phyloP scores from a whole-genome alignment of 2,113 vertebrate genomes.

The Podiceps cristatus region DNA sequence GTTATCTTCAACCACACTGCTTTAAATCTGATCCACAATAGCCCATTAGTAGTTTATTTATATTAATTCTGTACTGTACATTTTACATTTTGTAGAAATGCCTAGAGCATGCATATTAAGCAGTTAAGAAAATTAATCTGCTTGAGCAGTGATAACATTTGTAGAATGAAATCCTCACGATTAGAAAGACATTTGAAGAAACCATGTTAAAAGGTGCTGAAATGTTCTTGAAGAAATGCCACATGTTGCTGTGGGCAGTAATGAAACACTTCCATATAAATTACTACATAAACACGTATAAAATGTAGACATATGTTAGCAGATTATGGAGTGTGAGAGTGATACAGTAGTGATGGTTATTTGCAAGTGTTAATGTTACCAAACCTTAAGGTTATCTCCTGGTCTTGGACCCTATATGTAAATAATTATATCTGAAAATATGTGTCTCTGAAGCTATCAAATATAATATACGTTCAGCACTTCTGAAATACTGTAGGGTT shows the following conservation, averaged over 20 bases:
- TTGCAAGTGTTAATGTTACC: conserved; percentile 58
- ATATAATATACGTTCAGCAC: not conserved
- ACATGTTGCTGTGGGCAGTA: conserved; percentile 68
- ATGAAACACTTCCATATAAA: conserved; percentile 70
- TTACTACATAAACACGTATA: conserved; percentile 53
- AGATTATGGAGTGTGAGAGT: conserved; percentile 60
- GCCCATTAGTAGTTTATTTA: conserved; percentile 48
- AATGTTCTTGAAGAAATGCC: conserved; percentile 68
- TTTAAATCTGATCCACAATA: conserved; percentile 42
- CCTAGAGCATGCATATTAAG: conserved; percentile 60
- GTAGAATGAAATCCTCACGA: conserved; percentile 55
- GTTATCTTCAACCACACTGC: not conserved
- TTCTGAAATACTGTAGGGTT: not conserved
- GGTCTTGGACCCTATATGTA: conserved; percentile 15
- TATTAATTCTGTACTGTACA: conserved; percentile 28
- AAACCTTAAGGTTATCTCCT: conserved; percentile 53
- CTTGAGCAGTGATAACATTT: conserved; percentile 63
- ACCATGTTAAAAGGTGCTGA: conserved; percentile 59
- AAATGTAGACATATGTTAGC: conserved; percentile 64
- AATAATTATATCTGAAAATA: conserved; percentile 35
- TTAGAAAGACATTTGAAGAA: conserved; percentile 63
- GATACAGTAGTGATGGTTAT: conserved; percentile 58
- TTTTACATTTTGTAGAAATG: conserved; percentile 49
- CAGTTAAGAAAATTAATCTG: conserved; percentile 66
- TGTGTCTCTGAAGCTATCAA: not conserved